Evolutionary conservation across 2,888 invertebrate genomes (phyloP).

Genomic region (Eurytoma californica): DNA sequence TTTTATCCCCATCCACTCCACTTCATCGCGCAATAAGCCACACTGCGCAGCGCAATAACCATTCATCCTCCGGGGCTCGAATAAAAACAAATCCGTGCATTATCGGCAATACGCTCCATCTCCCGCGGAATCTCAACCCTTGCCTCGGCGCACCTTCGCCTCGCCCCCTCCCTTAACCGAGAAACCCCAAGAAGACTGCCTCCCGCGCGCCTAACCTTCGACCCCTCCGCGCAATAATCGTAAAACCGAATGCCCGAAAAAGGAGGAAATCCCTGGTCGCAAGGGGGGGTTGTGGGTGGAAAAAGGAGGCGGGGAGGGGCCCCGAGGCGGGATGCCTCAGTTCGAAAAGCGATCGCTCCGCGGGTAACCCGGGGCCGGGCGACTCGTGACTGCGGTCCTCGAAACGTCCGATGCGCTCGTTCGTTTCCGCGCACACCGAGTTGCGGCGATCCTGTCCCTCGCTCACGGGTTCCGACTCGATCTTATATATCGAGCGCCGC

Average conservation of each 20-base stretch:
- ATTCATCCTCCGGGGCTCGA: slow-evolving; percentile 12
- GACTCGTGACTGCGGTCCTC: slow-evolving; percentile 15
- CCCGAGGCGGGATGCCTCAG: too few species aligned
- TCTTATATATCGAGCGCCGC: too few species aligned
- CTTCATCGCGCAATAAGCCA: neutral
- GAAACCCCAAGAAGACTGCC: slow-evolving; percentile 22
- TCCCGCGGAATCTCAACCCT: slow-evolving; percentile 12
- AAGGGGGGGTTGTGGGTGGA: neutral
- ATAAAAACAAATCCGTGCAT: slow-evolving; percentile 44
- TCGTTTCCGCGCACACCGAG: too few species aligned
- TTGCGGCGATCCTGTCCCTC: too few species aligned
- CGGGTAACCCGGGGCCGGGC: slow-evolving; percentile 1
- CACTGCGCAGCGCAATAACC: neutral
- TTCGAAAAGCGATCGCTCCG: slow-evolving; percentile 32
- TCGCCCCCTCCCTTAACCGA: slow-evolving; percentile 2
- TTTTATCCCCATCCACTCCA: slow-evolving; percentile 8
- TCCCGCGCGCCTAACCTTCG: neutral
- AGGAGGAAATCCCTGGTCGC: slow-evolving; percentile 6
- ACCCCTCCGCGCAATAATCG: slow-evolving; percentile 42
- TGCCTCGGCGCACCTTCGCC: neutral
- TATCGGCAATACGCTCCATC: slow-evolving; percentile 41
- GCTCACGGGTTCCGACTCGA: too few species aligned
- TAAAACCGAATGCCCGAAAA: slow-evolving; percentile 41
- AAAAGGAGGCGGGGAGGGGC: neutral
- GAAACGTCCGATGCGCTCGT: slow-evolving; percentile 6